Percentiles rank a stretch among this genome's conserved stretches.
Evolutionary conservation across 2,888 invertebrate species (phyloP).

Genomic region (Mimumesa dahlbomi): DNA sequence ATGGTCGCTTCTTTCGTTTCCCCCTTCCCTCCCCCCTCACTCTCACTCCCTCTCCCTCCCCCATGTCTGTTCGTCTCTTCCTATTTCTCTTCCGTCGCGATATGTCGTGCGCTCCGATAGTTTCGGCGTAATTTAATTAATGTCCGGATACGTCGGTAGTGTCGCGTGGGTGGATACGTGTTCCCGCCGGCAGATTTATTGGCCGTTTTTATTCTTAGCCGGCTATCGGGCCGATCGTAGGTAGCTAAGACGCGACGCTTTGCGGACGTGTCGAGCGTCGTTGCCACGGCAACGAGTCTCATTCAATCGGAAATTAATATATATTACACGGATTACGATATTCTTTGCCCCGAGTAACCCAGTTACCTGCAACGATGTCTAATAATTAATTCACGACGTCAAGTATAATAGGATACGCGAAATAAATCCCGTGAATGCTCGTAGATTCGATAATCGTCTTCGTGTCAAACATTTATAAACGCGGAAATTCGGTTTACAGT

Average conservation of each 20-base stretch:
- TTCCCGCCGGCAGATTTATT: not conserved
- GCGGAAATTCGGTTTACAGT: no score
- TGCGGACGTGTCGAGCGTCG: not conserved
- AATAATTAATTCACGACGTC: no score
- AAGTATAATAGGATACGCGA: not conserved
- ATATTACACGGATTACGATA: no score
- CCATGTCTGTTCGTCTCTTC: slow-evolving; percentile 21
- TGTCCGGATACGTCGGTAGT: slow-evolving; percentile 3
- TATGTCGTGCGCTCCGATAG: slow-evolving; percentile 18
- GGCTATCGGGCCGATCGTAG: not conserved
- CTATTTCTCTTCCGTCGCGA: slow-evolving; percentile 14
- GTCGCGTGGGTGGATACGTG: slow-evolving; percentile 15
- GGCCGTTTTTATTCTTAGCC: not conserved
- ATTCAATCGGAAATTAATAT: no score
- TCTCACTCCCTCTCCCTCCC: no score
- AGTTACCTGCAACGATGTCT: no score
- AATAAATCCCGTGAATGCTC: not conserved
- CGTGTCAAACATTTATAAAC: no score
- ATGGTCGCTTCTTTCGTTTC: slow-evolving; percentile 35
- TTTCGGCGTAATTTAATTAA: slow-evolving; percentile 50
- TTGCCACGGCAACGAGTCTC: no score
- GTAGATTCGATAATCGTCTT: no score
- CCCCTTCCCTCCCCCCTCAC: no score
- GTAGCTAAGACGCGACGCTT: not conserved
- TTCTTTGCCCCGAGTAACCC: no score